Base-by-base conservation (phyloP, 2,113 vertebrate genomes). In the Pelecanoides urinatrix region DNA sequence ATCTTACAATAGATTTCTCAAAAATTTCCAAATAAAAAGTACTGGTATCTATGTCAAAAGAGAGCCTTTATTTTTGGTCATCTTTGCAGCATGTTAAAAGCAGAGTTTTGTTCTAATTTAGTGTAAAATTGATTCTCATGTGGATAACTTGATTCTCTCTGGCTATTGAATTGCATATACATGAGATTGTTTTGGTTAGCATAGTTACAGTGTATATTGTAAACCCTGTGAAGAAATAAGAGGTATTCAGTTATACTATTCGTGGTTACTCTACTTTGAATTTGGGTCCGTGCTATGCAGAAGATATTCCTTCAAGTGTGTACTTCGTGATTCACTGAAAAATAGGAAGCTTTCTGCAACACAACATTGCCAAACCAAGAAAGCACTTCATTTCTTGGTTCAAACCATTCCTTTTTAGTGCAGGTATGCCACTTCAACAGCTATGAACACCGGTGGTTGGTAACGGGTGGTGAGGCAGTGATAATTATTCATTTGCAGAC, bases 81-180 rank as follows among this genome's bases (percentile, higher is more conserved):
- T 47, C 82, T 88, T 86, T 90, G 67, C 10, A 17, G 50, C 44
- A 65, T 49, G 62, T 86, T 61, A 81, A 86, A 92, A 94, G 2
- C 27, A 67, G 47, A 38, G 15, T 83, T 95, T 94, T 80, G 34
- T 94, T 88, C 65, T 81, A 55, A 32, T 81, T 80, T 42, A 79
- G 55, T 90, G 88, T 93, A 86, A 95, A 96, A 94, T 96, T 65
- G 84, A 93, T 96, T 97, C 62, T 95, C 38, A 2, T 34, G 22
- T 87, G 91, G 58, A 12, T 86, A 92, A 75, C 55, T 65, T 58
- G 49, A 55, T 96, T 96, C 74, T 94, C 75, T 86, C 7, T 95
- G 90, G 87, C 78, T 90, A 15, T 58, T 68, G 90, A 86, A 63
- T 94, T 81, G 27, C 84, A 40, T 3, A 15, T 79, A 27, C 12